Percentiles rank a stretch among this genome's conserved stretches.
These are phyloP conservation scores for Malurus cyaneus DNA, from an alignment of 2,113 vertebrate species.

Conservation along the genomic window DNA sequence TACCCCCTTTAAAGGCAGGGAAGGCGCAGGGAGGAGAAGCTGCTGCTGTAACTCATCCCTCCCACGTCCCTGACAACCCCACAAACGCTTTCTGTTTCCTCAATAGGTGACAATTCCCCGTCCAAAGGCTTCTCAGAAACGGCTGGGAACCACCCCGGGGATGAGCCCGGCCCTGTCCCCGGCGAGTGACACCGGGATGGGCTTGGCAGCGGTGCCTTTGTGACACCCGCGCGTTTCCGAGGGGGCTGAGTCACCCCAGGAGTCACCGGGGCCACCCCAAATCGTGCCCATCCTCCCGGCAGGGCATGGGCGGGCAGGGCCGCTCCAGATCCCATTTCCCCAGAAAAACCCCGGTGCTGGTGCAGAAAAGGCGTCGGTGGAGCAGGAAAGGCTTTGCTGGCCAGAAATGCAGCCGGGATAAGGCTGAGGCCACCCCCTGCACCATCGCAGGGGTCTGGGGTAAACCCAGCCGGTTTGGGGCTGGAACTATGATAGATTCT, in stretches of 20 bases:
- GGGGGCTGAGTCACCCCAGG: constrained; percentile 37
- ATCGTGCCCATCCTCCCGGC: neutral
- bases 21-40: neutral
- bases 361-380: neutral
- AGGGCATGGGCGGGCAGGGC: neutral
- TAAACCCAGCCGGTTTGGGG: fast-evolving
- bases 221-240: neutral
- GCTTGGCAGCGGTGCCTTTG: neutral
- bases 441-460: fast-evolving
- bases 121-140: neutral
- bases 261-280: neutral
- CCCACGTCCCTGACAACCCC: neutral
- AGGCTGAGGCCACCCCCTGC: neutral
- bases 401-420: neutral
- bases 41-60: neutral
- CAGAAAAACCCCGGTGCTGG: neutral
- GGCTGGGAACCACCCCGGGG: neutral
- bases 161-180: neutral
- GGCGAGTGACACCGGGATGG: neutral
- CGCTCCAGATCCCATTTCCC: neutral
- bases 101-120: neutral
- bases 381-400: fast-evolving
- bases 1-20: neutral
- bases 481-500: neutral
- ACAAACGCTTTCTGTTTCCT: neutral